These are phyloP conservation scores for Drosophila koepferae DNA, from an alignment of 2,888 invertebrate species.

Conservation along the genomic window DNA sequence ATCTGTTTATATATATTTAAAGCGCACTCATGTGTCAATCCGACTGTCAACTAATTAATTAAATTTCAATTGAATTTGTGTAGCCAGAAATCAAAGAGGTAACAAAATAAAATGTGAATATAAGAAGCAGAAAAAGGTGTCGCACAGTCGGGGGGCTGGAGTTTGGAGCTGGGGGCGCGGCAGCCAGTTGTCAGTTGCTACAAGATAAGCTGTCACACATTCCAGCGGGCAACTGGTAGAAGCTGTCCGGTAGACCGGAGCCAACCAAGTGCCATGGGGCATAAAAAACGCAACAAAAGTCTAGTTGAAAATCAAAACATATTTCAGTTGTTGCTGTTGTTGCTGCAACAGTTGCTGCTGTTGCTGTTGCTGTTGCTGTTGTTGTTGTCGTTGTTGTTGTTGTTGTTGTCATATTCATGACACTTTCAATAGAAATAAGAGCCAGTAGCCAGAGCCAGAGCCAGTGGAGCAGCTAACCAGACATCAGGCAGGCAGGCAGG, in stretches of 20 bases:
- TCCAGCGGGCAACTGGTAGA: constrained; percentile 48
- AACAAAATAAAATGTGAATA: constrained; percentile 17
- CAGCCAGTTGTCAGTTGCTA: constrained; percentile 79
- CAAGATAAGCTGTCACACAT: constrained; percentile 84
- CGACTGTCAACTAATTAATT: constrained; percentile 84
- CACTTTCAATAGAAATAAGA: constrained; percentile 81
- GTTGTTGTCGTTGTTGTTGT: constrained; percentile 53
- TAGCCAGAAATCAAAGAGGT: constrained; percentile 59
- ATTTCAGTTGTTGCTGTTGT: constrained; percentile 44
- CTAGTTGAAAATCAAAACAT: constrained; percentile 80
- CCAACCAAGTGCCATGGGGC: constrained; percentile 21
- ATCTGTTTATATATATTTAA: constrained; percentile 22
- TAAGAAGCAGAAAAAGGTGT: constrained; percentile 44
- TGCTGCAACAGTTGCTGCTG: constrained; percentile 17
- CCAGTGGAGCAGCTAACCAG: constrained; percentile 46
- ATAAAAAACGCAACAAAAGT: constrained; percentile 69
- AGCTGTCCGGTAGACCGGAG: constrained; percentile 32
- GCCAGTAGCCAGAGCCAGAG: constrained; percentile 64
- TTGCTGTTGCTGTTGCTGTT: constrained; percentile 37
- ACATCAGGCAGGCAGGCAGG: constrained; percentile 33
- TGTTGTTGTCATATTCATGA: constrained; percentile 66
- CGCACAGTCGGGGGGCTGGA: constrained; percentile 70
- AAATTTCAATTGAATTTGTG: constrained; percentile 84
- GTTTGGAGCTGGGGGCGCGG: constrained; percentile 47
- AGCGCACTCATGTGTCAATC: constrained; percentile 78